Evolutionary conservation across 1,140 invertebrate genomes (phyloP).

Genomic region (Temnothorax nylanderi): DNA sequence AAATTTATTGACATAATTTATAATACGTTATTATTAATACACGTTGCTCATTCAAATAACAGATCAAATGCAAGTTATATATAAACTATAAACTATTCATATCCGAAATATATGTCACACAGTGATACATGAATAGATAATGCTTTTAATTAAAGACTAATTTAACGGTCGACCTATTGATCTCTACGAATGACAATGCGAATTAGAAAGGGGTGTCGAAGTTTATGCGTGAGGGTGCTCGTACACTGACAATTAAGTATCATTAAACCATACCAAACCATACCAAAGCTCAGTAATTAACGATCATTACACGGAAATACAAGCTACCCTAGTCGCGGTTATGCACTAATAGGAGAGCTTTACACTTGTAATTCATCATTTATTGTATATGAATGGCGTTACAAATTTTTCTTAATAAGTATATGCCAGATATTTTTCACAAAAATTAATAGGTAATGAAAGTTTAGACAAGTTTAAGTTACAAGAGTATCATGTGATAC

Average conservation of each 20-base stretch:
- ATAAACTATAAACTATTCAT: not conserved
- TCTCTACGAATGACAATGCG: slow-evolving; percentile 50
- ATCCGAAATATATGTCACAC: slow-evolving; percentile 6
- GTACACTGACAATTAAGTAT: slow-evolving; percentile 42
- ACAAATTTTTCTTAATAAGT: not conserved
- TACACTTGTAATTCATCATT: slow-evolving; percentile 5
- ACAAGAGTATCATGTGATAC: not conserved
- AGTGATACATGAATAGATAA: slow-evolving; percentile 15
- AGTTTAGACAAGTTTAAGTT: not conserved
- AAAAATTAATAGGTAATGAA: not conserved
- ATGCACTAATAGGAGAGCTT: slow-evolving; percentile 1
- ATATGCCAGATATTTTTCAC: not conserved
- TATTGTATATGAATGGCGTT: not conserved
- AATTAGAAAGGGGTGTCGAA: slow-evolving; percentile 48
- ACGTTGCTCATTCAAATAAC: not conserved
- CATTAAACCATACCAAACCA: slow-evolving; percentile 35
- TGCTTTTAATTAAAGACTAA: slow-evolving; percentile 67
- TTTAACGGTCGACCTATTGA: slow-evolving; percentile 61
- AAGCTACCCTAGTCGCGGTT: not conserved
- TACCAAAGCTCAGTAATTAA: slow-evolving; percentile 37
- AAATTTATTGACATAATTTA: not conserved
- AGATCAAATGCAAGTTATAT: not conserved
- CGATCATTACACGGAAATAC: slow-evolving; percentile 13
- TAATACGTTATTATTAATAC: not conserved
- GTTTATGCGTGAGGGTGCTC: slow-evolving; percentile 33